Percentiles rank a stretch among this genome's conserved stretches.
phyloP scores from a whole-genome alignment of 2,797 vertebrate genomes.

The Bovichtus diacanthus region DNA sequence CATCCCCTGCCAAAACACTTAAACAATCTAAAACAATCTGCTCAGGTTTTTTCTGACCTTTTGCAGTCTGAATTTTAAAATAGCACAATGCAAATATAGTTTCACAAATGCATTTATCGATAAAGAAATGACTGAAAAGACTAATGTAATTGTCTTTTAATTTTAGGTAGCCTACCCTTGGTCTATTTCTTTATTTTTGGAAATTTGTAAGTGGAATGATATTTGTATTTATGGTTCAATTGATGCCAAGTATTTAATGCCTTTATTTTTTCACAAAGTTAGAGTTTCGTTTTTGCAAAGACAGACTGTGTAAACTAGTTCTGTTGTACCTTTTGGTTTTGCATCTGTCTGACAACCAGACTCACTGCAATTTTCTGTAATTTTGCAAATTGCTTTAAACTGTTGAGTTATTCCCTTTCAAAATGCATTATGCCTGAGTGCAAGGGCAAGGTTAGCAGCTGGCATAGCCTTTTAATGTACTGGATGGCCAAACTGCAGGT shows the following conservation, averaged over 20 bases:
- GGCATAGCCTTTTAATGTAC: slow-evolving; percentile 37
- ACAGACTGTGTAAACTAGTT: not conserved
- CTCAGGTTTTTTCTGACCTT: too few species aligned
- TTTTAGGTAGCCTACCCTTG: too few species aligned
- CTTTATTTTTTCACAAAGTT: not conserved
- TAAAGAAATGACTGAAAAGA: not conserved
- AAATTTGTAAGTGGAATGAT: not conserved
- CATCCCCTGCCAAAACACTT: too few species aligned
- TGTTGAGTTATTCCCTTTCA: slow-evolving; percentile 16
- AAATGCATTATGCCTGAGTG: slow-evolving; percentile 56
- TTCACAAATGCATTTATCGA: not conserved
- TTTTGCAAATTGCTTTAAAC: slow-evolving; percentile 41
- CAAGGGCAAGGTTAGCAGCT: slow-evolving; percentile 38
- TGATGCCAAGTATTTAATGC: not conserved
- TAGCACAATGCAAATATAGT: not conserved
- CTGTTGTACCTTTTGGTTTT: not conserved
- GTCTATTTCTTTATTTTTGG: not conserved
- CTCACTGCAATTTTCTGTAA: slow-evolving; percentile 30
- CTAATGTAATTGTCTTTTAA: not conserved
- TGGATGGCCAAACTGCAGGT: slow-evolving; percentile 33
- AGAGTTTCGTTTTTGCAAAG: not conserved
- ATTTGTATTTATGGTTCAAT: too few species aligned
- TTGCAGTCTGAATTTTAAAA: not conserved
- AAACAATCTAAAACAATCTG: too few species aligned
- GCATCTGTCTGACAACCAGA: slow-evolving; percentile 13